A percentile compares a stretch with the other conserved stretches of the same genome.
These are phyloP conservation scores for Nycteola revayana DNA, from an alignment of 2,888 invertebrate species.

Conservation along the genomic window DNA sequence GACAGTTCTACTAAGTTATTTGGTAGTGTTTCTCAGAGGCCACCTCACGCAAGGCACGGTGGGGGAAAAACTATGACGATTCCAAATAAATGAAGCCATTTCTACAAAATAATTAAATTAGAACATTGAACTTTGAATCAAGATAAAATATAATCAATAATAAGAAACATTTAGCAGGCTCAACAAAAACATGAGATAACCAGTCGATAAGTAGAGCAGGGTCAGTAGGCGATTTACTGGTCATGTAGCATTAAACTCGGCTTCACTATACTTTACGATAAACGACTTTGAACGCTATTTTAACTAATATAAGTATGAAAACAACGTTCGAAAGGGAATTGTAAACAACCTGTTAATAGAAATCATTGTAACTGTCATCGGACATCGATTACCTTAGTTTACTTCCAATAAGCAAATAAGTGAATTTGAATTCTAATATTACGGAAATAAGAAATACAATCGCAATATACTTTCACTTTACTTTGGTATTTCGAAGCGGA, in stretches of 20 bases:
- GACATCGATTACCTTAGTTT: slow-evolving; percentile 33
- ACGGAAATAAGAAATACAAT: not conserved
- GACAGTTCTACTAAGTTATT: no score
- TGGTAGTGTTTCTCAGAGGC: no score
- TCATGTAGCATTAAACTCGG: slow-evolving; percentile 23
- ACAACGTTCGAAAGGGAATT: slow-evolving; percentile 11
- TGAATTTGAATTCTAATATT: slow-evolving; percentile 11
- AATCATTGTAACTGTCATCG: slow-evolving; percentile 52
- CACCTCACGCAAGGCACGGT: no score
- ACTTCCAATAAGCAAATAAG: slow-evolving; percentile 4
- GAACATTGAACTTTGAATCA: no score
- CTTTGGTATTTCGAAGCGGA: slow-evolving; percentile 11
- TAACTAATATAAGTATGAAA: not conserved
- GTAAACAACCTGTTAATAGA: slow-evolving; percentile 37
- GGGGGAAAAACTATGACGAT: no score
- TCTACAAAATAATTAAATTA: no score
- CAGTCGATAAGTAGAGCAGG: slow-evolving; percentile 43
- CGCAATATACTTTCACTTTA: not conserved
- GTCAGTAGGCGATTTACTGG: slow-evolving; percentile 45
- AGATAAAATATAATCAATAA: no score
- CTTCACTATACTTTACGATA: slow-evolving; percentile 3
- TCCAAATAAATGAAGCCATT: no score
- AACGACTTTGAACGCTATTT: slow-evolving; percentile 29
- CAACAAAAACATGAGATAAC: slow-evolving; percentile 28
- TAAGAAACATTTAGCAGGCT: slow-evolving; percentile 14